Base-by-base conservation (phyloP, 1,140 invertebrate genomes). In the Antheraea mylitta region DNA sequence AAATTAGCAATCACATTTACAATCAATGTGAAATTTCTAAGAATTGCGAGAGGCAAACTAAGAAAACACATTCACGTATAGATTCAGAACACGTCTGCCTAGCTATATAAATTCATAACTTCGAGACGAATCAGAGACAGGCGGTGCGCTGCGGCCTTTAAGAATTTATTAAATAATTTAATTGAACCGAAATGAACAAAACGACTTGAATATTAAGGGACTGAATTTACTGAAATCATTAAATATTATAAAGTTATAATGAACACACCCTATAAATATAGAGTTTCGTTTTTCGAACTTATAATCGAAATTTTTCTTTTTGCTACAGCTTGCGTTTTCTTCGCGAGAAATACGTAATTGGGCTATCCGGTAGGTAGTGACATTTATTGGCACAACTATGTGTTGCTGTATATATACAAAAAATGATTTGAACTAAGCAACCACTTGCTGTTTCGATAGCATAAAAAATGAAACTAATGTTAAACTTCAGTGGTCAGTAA, bases 111-210 rank as follows among this genome's bases (percentile, higher is more conserved):
- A 88, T 87, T 87, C 84, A 87, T 85, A 87, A 81, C 78, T 72
- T 70, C 72, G 75, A 72, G 78, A 77, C 74, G 73, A 79, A 80
- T 63, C 77, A 75, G 77, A 79, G 82, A 86, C 83, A 89, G 79
- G 71, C 79, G 77, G 79, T 77, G 74, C 80, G 70, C 74, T 70
- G 75, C 71, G 75, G 75, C 74, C 80, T 81, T 74, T 78, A 74
- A 73, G 82, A 85, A 90, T 86, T 87, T 86, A 88, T 88, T 86
- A 84, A 87, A 88, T 85, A 84, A 83, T 87, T 88, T 86, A 89
- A 85, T 86, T 86, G 81, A 86, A 82, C 80, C 80, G 76, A 81
- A 86, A 84, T 76, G 79, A 82, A 86, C 77, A 71, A 70, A 76
- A 71, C 72, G 72, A 68, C 72, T 76, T 79, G 81, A 81, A 85